These are phyloP conservation scores for Pseudomyrmex cubaensis DNA, from an alignment of 1,140 invertebrate species.

Conservation along the genomic window DNA sequence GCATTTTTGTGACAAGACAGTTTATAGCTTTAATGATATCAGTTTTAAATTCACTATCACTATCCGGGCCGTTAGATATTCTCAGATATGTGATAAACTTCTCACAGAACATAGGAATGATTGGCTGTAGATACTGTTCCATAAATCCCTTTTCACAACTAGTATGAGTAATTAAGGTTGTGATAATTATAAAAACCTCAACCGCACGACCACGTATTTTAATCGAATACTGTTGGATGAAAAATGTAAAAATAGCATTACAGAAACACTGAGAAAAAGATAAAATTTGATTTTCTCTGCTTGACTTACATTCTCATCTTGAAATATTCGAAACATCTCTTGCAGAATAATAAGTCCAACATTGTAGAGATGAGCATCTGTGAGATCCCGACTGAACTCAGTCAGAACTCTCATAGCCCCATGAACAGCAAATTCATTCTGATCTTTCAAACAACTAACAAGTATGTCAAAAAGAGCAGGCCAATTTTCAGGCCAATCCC, in stretches of 20 bases:
- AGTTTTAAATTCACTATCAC: slow-evolving; percentile 90
- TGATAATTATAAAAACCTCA: slow-evolving; percentile 88
- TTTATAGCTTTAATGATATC: slow-evolving; percentile 91
- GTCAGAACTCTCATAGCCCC: slow-evolving; percentile 92
- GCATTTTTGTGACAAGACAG: slow-evolving; percentile 88
- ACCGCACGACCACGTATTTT: slow-evolving; percentile 88
- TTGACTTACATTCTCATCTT: slow-evolving; percentile 87
- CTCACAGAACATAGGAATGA: slow-evolving; percentile 90
- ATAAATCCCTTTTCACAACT: slow-evolving; percentile 86
- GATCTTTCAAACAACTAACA: slow-evolving; percentile 87
- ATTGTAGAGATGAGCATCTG: slow-evolving; percentile 89
- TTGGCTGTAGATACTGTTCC: slow-evolving; percentile 88
- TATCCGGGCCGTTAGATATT: slow-evolving; percentile 86
- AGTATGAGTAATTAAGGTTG: slow-evolving; percentile 87
- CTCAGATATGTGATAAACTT: slow-evolving; percentile 89
- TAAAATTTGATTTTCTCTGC: neutral
- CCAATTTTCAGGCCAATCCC: slow-evolving; percentile 93
- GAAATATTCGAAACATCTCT: slow-evolving; percentile 91
- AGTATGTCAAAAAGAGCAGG: slow-evolving; percentile 90
- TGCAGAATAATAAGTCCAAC: slow-evolving; percentile 91
- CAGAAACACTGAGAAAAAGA: neutral
- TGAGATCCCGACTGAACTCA: slow-evolving; percentile 90
- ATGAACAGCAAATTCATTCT: slow-evolving; percentile 88
- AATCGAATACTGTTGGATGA: slow-evolving; percentile 86
- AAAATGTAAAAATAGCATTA: neutral